Conservation (phyloP, 2,797 vertebrate species). For the Chrysocyon brachyurus region DNA sequence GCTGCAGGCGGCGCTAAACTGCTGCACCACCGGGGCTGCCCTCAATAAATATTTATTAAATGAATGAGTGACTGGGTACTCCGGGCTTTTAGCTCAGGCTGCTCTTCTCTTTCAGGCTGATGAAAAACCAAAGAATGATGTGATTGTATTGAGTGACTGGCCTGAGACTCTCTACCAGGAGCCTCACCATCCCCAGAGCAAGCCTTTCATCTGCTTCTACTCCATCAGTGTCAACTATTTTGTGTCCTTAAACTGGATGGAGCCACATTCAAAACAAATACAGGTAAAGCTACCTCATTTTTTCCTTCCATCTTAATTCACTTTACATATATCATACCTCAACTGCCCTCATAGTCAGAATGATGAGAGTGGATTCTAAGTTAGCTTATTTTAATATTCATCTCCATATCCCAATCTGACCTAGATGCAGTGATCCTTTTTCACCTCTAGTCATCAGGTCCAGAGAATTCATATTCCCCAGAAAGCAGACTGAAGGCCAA, state of each 20-base stretch:
- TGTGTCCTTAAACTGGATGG: slow-evolving; percentile 77
- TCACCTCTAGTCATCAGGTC: neutral
- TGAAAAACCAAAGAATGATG: neutral
- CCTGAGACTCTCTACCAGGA: slow-evolving; percentile 70
- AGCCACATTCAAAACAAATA: neutral
- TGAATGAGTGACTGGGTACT: neutral
- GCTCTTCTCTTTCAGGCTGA: neutral
- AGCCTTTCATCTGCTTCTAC: slow-evolving; percentile 75
- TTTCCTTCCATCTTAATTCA: neutral
- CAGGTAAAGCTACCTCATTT: slow-evolving; percentile 61
- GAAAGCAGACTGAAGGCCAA: slow-evolving; percentile 46
- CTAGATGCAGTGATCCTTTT: neutral
- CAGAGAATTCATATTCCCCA: neutral
- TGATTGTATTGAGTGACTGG: slow-evolving; percentile 73
- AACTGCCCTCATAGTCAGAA: neutral
- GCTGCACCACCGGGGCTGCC: too few relatives aligned
- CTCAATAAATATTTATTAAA: neutral
- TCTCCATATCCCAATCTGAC: neutral
- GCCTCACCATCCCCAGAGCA: slow-evolving; percentile 51
- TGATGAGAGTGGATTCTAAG: neutral
- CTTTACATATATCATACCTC: neutral
- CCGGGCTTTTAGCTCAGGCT: neutral
- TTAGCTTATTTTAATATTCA: neutral
- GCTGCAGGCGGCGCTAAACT: too few relatives aligned
- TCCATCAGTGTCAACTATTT: slow-evolving; percentile 20